Conservation (phyloP, 2,797 vertebrate species). For the Megaceryle alcyon region DNA sequence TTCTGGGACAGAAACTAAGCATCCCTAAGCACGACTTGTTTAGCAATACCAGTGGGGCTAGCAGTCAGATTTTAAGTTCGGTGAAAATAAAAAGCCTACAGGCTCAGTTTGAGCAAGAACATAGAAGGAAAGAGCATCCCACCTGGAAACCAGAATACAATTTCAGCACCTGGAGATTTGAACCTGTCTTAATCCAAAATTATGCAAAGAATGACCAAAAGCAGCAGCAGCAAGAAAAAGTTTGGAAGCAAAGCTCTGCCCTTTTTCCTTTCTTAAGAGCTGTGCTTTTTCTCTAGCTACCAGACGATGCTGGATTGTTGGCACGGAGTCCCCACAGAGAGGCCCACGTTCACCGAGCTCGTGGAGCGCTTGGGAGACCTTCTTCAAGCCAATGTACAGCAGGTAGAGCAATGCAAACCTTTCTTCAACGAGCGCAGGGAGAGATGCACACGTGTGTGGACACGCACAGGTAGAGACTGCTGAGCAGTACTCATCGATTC, state of each 20-base stretch:
- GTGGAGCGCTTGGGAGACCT: constrained; percentile 91
- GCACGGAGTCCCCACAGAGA: constrained; percentile 84
- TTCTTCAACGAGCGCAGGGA: too few relatives aligned
- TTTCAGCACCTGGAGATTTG: background rate
- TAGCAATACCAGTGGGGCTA: background rate
- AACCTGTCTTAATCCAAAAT: background rate
- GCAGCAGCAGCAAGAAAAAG: background rate
- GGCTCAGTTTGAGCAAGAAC: background rate
- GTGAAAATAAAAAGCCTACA: background rate
- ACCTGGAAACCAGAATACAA: background rate
- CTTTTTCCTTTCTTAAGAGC: background rate
- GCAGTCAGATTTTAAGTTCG: background rate
- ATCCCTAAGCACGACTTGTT: background rate
- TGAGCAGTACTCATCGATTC: background rate
- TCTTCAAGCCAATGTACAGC: constrained; percentile 92
- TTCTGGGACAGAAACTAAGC: background rate
- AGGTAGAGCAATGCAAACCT: constrained; percentile 76
- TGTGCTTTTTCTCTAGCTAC: constrained; percentile 79
- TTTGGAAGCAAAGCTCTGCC: background rate
- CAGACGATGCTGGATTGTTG: constrained; percentile 96
- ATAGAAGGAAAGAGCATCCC: background rate
- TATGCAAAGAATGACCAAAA: background rate
- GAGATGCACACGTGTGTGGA: too few relatives aligned
- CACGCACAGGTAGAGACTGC: too few relatives aligned
- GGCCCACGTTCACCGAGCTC: constrained; percentile 90